Evolutionary conservation across 1,140 invertebrate genomes (phyloP), one percentile per base, ranked within the genome.

Genomic region (Drosophila asahinai): DNA sequence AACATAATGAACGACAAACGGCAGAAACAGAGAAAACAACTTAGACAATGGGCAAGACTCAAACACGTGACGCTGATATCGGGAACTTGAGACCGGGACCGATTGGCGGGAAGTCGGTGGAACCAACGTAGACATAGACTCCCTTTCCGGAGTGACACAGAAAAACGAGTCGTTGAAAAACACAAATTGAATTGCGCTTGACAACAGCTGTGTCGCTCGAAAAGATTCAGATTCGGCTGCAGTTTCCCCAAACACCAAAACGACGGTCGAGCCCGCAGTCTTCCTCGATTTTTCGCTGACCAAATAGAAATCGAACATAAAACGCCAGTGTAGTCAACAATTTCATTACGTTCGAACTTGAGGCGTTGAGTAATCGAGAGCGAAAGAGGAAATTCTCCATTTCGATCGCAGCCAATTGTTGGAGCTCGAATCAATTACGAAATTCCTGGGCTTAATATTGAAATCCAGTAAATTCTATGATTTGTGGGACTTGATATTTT

Each of bases 41-140:
- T 58, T 47, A 51, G 48, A 72, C 79, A 79, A 64, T 82, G 61
- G 61, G 52, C 71, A 59, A 70, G 72, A 67, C 60, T 25, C 62
- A 71, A 64, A 74, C 83, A 89, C 84, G 83, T 87, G 83, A 86
- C 80, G 61, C 63, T 57, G 66, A 55, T 76, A 64, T 60, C 42
- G 68, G 33, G 17, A 55, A 45, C 6, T 47, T 45, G 42, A 42
- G 42, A 14, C 38, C 11, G n/a, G 14, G 25, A 14, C 40, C 27
- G 40, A 60, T 58, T 42, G 60, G n/a, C 33, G 19, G 47, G 9
- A 9, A 40, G 57, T 5, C 36, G 33, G 22, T 19, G 33, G 14
- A 38, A 33, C 17, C 59, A 43, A 47, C 12, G 38, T 11, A 58
- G 60, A 59, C 52, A 36, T 45, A 43, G 40, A 27, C 66, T 33